Evolutionary conservation across 35 echinoderm and acorn worm genomes (phyloP), one percentile per base, ranked within the genome.

Genomic region (Hemicentrotus pulcherrimus): DNA sequence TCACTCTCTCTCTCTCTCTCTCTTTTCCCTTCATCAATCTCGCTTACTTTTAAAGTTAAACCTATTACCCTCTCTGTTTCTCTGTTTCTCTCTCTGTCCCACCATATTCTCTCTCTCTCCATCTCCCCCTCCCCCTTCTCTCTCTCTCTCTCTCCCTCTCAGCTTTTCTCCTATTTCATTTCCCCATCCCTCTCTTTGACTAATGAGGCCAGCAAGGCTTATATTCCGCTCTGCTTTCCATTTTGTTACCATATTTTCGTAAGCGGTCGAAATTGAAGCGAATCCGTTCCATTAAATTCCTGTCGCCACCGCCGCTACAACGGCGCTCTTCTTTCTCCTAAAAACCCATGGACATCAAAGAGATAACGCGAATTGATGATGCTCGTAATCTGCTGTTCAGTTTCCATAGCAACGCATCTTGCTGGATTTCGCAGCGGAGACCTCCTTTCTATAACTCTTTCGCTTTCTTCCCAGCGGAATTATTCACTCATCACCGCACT

Each of bases 201-300:
- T 78, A 78, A 78, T 78, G 65, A 78, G 65, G 65, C 65, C 65
- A 78, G 19, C 65, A 78, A 28, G 65, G 65, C 65, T 78, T 78
- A 78, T 78, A 78, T 78, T 78, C 19, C 24, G 65, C 65, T 8
- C 22, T 78, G 65, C 65, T 78, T n/a, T 78, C 65, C 65, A 78
- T 78, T 78, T 28, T n/a, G 65, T 78, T 78, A n/a, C 65, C 65
- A 78, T 78, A 78, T 78, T 78, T 78, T 90, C 12, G 46, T 90
- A 90, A 90, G 88, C 88, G 88, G 88, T 45, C 46, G 88, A 90
- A 90, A 90, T 90, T 90, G 88, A 90, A 90, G 11, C 46, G 46
- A 90, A 90, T 90, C 88, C 88, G 88, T 90, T 90, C 88, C 88
- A 90, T 90, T 90, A 90, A 90, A 47, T 90, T 90, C 88, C 32